phyloP scores from a whole-genome alignment of 2,797 vertebrate genomes.

The Mergus octosetaceus region DNA sequence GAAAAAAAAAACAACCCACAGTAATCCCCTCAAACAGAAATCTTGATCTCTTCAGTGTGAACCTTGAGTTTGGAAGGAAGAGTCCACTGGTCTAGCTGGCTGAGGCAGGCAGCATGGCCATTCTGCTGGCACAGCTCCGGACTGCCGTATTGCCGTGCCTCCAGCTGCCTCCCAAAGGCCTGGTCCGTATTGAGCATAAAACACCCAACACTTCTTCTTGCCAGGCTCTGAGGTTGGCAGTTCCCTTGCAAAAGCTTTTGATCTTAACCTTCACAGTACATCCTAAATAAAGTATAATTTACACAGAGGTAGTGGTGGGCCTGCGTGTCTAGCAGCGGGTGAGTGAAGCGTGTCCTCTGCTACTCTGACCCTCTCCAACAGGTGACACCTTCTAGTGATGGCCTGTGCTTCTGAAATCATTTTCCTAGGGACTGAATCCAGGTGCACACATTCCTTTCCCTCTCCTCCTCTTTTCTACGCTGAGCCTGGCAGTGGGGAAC shows the following conservation, averaged over 20 bases:
- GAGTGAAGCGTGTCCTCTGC: background rate
- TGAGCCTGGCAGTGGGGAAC: background rate
- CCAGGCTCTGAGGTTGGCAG: background rate
- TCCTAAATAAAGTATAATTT: background rate
- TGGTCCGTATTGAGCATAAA: slow-evolving; percentile 14
- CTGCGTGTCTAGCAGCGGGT: background rate
- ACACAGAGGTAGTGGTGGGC: background rate
- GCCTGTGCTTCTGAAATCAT: background rate
- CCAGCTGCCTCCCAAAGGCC: background rate
- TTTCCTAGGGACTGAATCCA: background rate
- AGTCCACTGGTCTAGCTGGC: background rate
- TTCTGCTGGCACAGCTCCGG: background rate
- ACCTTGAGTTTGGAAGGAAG: background rate
- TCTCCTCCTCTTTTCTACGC: background rate
- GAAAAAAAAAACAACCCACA: background rate
- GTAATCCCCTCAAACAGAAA: background rate
- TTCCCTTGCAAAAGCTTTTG: background rate
- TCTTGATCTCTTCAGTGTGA: background rate
- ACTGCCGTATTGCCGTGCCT: slow-evolving; percentile 10
- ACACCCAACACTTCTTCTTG: background rate
- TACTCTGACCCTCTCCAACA: background rate
- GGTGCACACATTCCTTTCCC: background rate
- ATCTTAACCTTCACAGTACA: background rate
- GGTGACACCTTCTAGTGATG: background rate
- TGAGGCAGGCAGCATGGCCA: background rate